Evolutionary conservation across 2,797 vertebrate species (phyloP), one percentile per base, ranked within the genome.

Genomic region (Australoheros facetus): DNA sequence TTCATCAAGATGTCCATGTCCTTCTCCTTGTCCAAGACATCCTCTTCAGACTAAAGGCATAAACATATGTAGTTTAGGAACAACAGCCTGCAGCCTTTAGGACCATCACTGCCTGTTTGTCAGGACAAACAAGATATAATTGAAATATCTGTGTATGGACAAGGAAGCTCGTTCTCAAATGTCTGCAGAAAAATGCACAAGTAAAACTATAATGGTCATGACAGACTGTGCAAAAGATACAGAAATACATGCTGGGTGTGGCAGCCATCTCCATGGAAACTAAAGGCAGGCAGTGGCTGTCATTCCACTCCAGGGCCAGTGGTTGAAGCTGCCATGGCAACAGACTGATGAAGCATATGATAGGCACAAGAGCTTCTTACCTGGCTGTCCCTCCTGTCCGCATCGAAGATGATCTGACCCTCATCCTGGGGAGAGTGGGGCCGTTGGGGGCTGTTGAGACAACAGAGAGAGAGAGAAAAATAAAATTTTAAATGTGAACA

Each of bases 371-470:
- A 19, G 19, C 23, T 34, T 30, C 89, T 89, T 91, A 96, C 96
- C 85, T 95, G 95, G 85, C 93, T 96, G 79, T 95, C 96, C 97
- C 97, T 93, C 90, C 96, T 96, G 77, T 99, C 98, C 92, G 97
- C 98, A 39, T 99, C 97, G 45, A 99, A 99, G 90, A 96, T 97
- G 91, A 99, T 98, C 95, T 99, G 98, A 80, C 97, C 98, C 3
- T 97, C 98, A 64, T 98, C 98, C 93, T 97, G 97, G 66, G 98
- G 98, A 81, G 96, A 98, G 91, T 91, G 96, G n/a, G 96, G 96
- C 62, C 96, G 90, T 0, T 95, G 95, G 21, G 96, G 96, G 71
- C 96, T 96, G 91, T 87, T 93, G 79, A 1, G 1, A 60, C 10
- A 32, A 21, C 1, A 32, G 6, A 32, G 1, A 32, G 6, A 32